A percentile compares a stretch with the other conserved stretches of the same genome.
Conservation (phyloP, 64 coral and sea anemone genomes). For the Montipora capricornis region DNA sequence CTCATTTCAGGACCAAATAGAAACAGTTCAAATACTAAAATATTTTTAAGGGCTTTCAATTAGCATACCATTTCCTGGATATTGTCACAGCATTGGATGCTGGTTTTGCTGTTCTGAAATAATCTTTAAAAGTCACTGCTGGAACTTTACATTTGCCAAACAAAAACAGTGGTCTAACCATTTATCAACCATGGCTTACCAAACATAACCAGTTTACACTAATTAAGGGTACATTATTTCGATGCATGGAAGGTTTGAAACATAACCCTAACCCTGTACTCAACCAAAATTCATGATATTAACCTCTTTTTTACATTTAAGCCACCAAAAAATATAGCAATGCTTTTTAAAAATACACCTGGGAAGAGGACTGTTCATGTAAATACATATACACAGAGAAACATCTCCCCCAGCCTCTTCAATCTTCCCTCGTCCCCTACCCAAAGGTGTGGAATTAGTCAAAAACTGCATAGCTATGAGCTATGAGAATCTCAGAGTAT, state of each 20-base stretch:
- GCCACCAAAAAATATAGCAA: too few relatives aligned
- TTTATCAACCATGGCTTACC: neutral
- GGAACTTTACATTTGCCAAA: neutral
- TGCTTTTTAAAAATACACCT: too few relatives aligned
- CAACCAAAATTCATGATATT: neutral
- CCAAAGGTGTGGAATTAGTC: neutral
- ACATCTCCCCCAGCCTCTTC: too few relatives aligned
- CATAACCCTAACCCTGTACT: neutral
- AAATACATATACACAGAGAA: neutral
- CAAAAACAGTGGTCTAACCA: neutral
- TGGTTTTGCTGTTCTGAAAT: neutral
- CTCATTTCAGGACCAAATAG: neutral
- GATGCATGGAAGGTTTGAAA: neutral
- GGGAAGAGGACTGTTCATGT: neutral
- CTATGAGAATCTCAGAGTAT: too few relatives aligned
- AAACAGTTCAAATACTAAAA: neutral
- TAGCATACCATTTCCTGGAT: neutral
- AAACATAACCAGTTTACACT: neutral
- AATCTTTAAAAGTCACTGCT: neutral
- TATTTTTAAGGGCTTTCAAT: neutral
- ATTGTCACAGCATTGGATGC: neutral
- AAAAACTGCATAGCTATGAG: too few relatives aligned
- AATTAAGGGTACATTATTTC: neutral
- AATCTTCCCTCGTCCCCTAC: neutral
- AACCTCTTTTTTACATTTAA: neutral